Evolutionary conservation across 2,797 vertebrate species (phyloP), one percentile per base, ranked within the genome.

Genomic region (Cryptoblepharus egeriae): DNA sequence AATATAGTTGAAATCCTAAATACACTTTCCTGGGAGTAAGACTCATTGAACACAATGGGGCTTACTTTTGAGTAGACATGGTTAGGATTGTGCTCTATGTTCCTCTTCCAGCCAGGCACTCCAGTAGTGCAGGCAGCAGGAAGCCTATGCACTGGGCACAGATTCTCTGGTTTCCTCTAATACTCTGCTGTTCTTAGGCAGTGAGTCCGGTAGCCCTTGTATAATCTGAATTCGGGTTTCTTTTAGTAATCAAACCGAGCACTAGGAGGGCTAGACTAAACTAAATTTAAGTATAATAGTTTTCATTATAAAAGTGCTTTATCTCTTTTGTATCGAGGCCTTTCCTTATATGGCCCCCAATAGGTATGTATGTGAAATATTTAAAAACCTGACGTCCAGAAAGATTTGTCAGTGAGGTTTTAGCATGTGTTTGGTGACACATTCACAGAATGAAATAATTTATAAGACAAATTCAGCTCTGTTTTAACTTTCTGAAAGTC

Each of bases 401-500:
- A 26, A 52, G 22, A 42, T 76, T 81, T 90, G 85, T 78, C 73
- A 82, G 52, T 5, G 32, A 87, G 64, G 63, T 1, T 0, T 69
- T 3, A 74, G n/a, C 77, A 87, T 37, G 32, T 75, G 70, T 84
- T 10, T 1, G 65, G 35, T 82, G 85, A 10, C 0, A 76, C 90
- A 88, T 81, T 55, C 32, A 42, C 67, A 77, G 35, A 42, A 85
- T 61, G 45, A 68, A 57, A 39, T 45, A 35, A 11, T 13, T 49
- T 70, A 61, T 68, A 73, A 60, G 15, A 81, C 70, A 60, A 74
- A 74, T 73, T 67, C n/a, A 12, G 22, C 32, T 26, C 58, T 75
- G 42, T 1, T 82, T 35, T 63, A 87, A 86, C 1, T 22, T 32
- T n/a, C 79, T 87, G 61, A 85, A 82, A 78, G 79, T 88, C 55